A percentile compares a stretch with the other conserved stretches of the same genome.
These are phyloP conservation scores for Microctonus brassicae DNA, from an alignment of 2,888 invertebrate genomes.

Conservation along the genomic window DNA sequence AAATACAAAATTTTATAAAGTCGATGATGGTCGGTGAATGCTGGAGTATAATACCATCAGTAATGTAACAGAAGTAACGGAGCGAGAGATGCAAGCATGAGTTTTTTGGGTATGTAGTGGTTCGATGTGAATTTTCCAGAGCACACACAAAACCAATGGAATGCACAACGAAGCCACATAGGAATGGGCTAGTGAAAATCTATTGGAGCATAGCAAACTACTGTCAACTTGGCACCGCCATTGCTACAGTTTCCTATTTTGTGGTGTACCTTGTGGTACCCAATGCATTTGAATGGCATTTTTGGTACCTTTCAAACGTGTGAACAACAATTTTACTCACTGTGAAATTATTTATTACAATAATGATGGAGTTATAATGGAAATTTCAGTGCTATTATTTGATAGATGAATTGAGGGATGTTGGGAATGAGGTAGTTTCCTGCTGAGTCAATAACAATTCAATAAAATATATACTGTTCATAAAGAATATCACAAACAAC, in stretches of 20 bases:
- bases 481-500: conserved; percentile 51
- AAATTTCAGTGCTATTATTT: no score
- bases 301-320: neutral
- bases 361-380: no score
- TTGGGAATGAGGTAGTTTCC: neutral
- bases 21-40: conserved; percentile 18
- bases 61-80: neutral
- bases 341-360: neutral
- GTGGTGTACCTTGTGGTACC: conserved; percentile 58
- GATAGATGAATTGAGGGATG: no score
- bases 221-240: conserved; percentile 52
- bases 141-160: conserved; percentile 55
- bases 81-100: neutral
- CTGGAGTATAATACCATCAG: conserved; percentile 17
- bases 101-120: conserved; percentile 45
- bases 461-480: neutral
- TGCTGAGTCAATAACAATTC: neutral
- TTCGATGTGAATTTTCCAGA: conserved; percentile 55
- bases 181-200: conserved; percentile 39
- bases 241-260: conserved; percentile 56
- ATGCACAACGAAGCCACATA: conserved; percentile 43
- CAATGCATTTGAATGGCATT: conserved; percentile 39
- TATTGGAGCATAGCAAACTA: conserved; percentile 48
- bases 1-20: conserved; percentile 19
- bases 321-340: neutral